phyloP scores from a whole-genome alignment of 2,888 invertebrate species.

The Anodontia alba region DNA sequence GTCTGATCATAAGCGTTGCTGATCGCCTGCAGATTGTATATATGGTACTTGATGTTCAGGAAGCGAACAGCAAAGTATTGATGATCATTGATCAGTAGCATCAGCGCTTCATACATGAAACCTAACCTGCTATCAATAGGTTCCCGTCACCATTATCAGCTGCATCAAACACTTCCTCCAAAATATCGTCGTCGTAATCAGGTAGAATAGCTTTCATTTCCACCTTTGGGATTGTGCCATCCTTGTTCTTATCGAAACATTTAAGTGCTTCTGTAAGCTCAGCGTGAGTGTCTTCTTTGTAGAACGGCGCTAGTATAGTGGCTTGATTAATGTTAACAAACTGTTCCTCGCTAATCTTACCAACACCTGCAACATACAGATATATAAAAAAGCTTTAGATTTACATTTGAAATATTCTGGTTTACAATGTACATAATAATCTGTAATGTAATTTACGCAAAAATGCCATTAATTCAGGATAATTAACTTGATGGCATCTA shows the following conservation, averaged over 20 bases:
- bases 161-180: constrained; percentile 28
- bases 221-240: constrained; percentile 32
- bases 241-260: constrained; percentile 15
- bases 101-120: too few relatives aligned
- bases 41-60: too few relatives aligned
- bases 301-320: constrained; percentile 24
- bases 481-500: too few relatives aligned
- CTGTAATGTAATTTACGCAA: too few relatives aligned
- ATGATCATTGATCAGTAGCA: too few relatives aligned
- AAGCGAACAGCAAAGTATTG: too few relatives aligned
- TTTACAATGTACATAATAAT: too few relatives aligned
- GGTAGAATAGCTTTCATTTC: constrained; percentile 32
- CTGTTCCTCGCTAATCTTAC: constrained; percentile 28
- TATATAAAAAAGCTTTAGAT: too few relatives aligned
- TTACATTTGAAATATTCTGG: too few relatives aligned
- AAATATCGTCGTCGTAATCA: constrained; percentile 30
- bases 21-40: too few relatives aligned
- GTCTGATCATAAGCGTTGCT: too few relatives aligned
- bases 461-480: too few relatives aligned
- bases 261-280: constrained; percentile 18
- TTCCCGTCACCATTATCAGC: constrained; percentile 39
- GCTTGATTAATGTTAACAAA: constrained; percentile 24
- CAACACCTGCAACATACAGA: constrained; percentile 19
- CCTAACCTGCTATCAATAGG: constrained; percentile 40
- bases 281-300: constrained; percentile 16